Conservation (phyloP, 2,113 vertebrate genomes). For the Barbus barbus region DNA sequence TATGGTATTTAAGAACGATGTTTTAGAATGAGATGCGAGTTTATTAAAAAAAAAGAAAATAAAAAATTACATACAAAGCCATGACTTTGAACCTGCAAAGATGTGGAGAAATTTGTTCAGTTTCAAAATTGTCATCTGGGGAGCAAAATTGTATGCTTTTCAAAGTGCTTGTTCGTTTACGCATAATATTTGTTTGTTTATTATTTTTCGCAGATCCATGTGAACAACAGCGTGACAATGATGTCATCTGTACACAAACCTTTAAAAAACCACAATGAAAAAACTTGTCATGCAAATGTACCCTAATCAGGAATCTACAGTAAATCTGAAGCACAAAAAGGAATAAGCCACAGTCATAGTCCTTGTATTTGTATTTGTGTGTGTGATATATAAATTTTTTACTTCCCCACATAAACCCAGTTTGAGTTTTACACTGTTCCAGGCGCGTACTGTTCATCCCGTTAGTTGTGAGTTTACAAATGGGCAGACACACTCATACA, state of each 20-base stretch:
- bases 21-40: background rate
- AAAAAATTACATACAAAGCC: too few relatives aligned
- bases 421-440: conserved; percentile 3
- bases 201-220: too few relatives aligned
- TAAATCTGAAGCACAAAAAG: background rate
- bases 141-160: background rate
- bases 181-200: too few relatives aligned
- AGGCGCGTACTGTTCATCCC: background rate
- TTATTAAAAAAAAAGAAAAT: too few relatives aligned
- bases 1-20: background rate
- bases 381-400: background rate
- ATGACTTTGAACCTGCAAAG: background rate
- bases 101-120: background rate
- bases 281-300: too few relatives aligned
- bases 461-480: conserved; percentile 13
- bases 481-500: background rate
- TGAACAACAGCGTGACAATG: too few relatives aligned
- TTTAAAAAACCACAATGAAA: too few relatives aligned
- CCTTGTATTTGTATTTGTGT: background rate
- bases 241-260: too few relatives aligned
- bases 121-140: background rate
- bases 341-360: background rate
- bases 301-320: too few relatives aligned
- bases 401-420: background rate
- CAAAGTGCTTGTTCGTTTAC: background rate